phyloP scores from a whole-genome alignment of 2,888 invertebrate genomes.

The Hedya salicella region DNA sequence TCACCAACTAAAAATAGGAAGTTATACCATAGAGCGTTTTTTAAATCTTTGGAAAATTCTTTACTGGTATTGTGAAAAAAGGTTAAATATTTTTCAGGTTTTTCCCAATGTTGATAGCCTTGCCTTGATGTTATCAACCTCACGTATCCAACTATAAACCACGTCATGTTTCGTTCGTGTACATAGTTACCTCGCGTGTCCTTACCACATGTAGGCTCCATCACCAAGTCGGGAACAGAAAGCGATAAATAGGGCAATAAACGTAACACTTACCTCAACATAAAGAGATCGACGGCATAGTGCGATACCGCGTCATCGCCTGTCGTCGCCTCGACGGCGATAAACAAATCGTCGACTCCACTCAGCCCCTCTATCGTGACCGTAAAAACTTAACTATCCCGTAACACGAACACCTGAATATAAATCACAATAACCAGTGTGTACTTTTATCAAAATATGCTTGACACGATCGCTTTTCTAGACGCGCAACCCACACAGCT shows the following conservation, averaged over 20 bases:
- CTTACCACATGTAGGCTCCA: constrained; percentile 49
- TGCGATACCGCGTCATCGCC: constrained; percentile 72
- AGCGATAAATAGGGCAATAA: constrained; percentile 77
- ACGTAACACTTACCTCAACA: constrained; percentile 75
- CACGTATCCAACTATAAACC: background rate
- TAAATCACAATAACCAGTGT: constrained; percentile 76
- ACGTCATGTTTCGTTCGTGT: background rate
- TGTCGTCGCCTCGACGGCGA: constrained; percentile 75
- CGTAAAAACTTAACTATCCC: constrained; percentile 82
- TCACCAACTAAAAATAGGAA: too few species aligned
- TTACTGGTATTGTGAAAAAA: too few species aligned
- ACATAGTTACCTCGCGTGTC: constrained; percentile 44
- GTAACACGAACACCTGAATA: constrained; percentile 79
- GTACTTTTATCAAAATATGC: constrained; percentile 78
- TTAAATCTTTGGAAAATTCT: too few species aligned
- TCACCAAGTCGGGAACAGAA: constrained; percentile 66
- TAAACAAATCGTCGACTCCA: constrained; percentile 79
- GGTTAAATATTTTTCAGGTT: too few species aligned
- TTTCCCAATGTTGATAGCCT: too few species aligned
- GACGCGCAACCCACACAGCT: background rate
- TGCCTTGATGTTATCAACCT: background rate
- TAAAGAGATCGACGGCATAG: constrained; percentile 73
- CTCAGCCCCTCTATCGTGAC: constrained; percentile 76
- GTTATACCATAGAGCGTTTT: too few species aligned
- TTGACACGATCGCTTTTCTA: constrained; percentile 65